These are phyloP conservation scores for Pachymerium ferrugineum DNA, from an alignment of 2,888 invertebrate species.

Conservation along the genomic window DNA sequence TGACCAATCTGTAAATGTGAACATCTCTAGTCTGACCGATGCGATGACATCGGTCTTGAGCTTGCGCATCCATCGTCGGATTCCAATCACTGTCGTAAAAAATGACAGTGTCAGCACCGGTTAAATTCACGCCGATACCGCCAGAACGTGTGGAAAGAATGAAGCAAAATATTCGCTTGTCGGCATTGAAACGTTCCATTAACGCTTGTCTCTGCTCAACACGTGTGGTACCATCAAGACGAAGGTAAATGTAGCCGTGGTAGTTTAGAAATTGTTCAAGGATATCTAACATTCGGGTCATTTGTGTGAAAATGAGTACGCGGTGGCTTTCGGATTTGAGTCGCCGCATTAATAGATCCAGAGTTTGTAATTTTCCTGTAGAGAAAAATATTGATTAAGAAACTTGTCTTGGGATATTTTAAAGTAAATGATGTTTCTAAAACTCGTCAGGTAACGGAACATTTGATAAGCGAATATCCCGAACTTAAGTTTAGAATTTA, in stretches of 20 bases:
- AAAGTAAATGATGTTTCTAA: neutral
- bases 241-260: slow-evolving; percentile 92
- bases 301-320: slow-evolving; percentile 96
- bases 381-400: neutral
- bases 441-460: neutral
- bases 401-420: neutral
- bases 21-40: slow-evolving; percentile 99
- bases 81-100: slow-evolving; percentile 99
- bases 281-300: slow-evolving; percentile 98
- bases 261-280: slow-evolving; percentile 93
- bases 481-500: too few relatives aligned
- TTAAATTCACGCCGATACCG: slow-evolving; percentile 95
- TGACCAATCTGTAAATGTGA: slow-evolving; percentile 92
- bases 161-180: slow-evolving; percentile 90
- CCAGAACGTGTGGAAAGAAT: slow-evolving; percentile 96
- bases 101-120: slow-evolving; percentile 97
- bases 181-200: slow-evolving; percentile 96
- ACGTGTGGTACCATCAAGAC: slow-evolving; percentile 92
- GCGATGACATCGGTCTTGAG: slow-evolving; percentile 93
- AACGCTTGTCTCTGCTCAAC: slow-evolving; percentile 89
- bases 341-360: slow-evolving; percentile 73
- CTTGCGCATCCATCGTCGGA: slow-evolving; percentile 99
- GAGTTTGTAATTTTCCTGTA: slow-evolving; percentile 79
- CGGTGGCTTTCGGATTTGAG: slow-evolving; percentile 80
- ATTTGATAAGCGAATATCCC: too few relatives aligned